Base-by-base conservation (phyloP, 2,888 invertebrate genomes). In the Sturmia bella region DNA sequence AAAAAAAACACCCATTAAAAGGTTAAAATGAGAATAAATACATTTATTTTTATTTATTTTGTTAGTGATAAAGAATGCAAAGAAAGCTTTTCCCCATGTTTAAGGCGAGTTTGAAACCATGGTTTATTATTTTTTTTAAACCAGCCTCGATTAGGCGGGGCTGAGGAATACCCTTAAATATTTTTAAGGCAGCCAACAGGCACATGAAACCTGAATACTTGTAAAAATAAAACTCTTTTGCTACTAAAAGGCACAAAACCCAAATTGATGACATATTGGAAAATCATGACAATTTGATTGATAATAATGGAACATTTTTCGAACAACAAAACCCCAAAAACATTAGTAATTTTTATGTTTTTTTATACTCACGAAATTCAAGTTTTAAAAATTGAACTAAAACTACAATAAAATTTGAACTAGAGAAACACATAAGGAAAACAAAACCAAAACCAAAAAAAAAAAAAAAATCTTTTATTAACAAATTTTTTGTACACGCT, bases 271-370 rank as follows among this genome's bases (percentile, higher is more conserved):
- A 70, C 59, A 45, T 43, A 9, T 52, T 12, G 54, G 21, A 72
- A 76, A 77, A 74, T 61, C 45, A 69, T 64, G 74, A 82, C 74
- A 78, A 82, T 75, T 78, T 70, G 74, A 75, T 82, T 70, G 78
- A 78, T 78, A 78, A 78, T 75, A 82, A 72, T 59, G 24, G 61
- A 52, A 11, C n/a, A 63, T 17, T 27, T 74, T 57, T 57, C 48
- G 13, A 21, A 32, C 45, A 61, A 61, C 12, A 15, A 21, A 37
- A 70, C 48, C 4, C 27, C 64, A 43, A 50, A 69, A 70, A n/a
- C 13, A 43, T 57, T 52, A 54, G 70, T 64, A 57, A 63, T 56
- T 52, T 50, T 64, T 64, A 72, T 50, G 56, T 45, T 78, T 82
- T 78, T 81, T 82, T 78, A 77, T 82, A 82, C 78, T 78, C 69